These are phyloP conservation scores for Helicoverpa armigera DNA, from an alignment of 1,140 invertebrate species.

Conservation along the genomic window DNA sequence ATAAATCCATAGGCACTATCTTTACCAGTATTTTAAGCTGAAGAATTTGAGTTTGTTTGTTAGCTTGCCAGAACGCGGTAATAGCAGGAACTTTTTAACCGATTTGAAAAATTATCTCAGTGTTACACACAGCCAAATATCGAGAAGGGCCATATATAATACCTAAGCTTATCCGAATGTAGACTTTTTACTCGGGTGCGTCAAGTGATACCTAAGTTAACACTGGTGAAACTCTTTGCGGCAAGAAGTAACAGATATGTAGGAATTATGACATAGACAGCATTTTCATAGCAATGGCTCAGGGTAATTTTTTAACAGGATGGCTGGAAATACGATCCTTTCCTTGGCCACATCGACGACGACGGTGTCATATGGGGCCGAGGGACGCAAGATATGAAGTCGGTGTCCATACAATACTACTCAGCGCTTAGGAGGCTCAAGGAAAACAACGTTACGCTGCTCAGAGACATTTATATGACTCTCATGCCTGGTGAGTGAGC, in stretches of 20 bases:
- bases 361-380: slow-evolving; percentile 92
- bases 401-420: slow-evolving; percentile 91
- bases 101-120: too few relatives aligned
- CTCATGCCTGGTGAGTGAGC: slow-evolving; percentile 92
- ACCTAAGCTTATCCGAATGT: too few relatives aligned
- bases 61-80: background rate
- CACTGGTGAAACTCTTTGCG: too few relatives aligned
- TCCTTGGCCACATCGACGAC: slow-evolving; percentile 90
- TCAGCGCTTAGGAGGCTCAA: slow-evolving; percentile 90
- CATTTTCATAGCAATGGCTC: background rate
- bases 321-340: slow-evolving; percentile 92
- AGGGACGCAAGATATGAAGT: slow-evolving; percentile 94
- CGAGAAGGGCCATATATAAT: too few relatives aligned
- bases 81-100: background rate
- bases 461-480: slow-evolving; percentile 90
- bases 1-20: too few relatives aligned
- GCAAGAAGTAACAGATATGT: too few relatives aligned
- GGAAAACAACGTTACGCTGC: slow-evolving; percentile 82
- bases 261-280: too few relatives aligned
- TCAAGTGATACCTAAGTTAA: too few relatives aligned
- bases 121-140: too few relatives aligned
- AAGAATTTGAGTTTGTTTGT: background rate
- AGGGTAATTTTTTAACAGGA: slow-evolving; percentile 68
- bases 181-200: too few relatives aligned
- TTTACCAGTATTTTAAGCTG: too few relatives aligned